Base-by-base conservation (phyloP, 2,797 vertebrate genomes). In the Manis pentadactyla region DNA sequence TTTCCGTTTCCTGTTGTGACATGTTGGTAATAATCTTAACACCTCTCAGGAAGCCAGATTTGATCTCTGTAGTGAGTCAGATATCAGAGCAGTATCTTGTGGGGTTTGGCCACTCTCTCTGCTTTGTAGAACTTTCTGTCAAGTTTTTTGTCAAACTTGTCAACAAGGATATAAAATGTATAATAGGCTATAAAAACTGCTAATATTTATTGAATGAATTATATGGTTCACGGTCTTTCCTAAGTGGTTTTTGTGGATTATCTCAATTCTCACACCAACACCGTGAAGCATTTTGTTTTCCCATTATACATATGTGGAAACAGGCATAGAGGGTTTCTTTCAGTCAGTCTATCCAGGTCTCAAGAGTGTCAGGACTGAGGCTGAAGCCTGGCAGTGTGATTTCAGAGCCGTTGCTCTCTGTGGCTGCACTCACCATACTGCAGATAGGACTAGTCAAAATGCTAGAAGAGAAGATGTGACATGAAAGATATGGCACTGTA, bases 1-100 rank as follows among this genome's bases (percentile, higher is more conserved):
- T 97, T 94, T 94, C 88, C 51, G 49, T 83, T 96, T 96, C 89
- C 94, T 97, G 68, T 96, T 95, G 63, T 96, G 90, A 96, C 73
- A 66, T 94, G 87, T 92, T 95, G 94, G 73, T 82, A 73, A 90
- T 96, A 82, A 93, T 94, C 95, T 96, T 95, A 63, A 95, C 82
- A 94, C 64, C 2, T 0, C 95, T 96, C 88, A 63, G 93, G 96
- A 96, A 96, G 91, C 37, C 91, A 95, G 94, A 93, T 96, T 96
- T 97, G 90, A 96, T 96, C 94, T 95, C 93, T 96, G 78, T 79
- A 93, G 89, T 96, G 29, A 82, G 88, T 93, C 71, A n/a, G 69
- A 75, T 95, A 93, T 86, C 87, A 95, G 94, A 97, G 86, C 83
- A 71, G 34, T 79, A 42, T 96, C 79, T 82, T 96, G 82, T 89